A percentile compares a stretch with the other conserved stretches of the same genome.
These are phyloP conservation scores for Drosophila ogumai DNA, from an alignment of 1,140 invertebrate genomes.

Conservation along the genomic window DNA sequence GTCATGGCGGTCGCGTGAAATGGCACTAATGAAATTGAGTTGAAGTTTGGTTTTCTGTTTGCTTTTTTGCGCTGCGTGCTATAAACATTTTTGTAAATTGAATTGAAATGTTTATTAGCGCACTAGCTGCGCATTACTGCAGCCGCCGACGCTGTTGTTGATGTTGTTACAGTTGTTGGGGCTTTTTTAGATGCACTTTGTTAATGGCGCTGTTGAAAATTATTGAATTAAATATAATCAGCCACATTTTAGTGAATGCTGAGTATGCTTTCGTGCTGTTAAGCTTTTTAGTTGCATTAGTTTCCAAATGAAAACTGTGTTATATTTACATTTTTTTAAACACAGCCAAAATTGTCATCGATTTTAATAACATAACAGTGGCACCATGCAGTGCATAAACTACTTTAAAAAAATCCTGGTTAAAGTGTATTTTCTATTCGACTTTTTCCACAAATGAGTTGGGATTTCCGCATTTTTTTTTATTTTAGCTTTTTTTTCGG, in stretches of 20 bases:
- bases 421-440: slow-evolving; percentile 6
- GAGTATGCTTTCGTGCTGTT: background rate
- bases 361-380: background rate
- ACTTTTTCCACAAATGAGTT: background rate
- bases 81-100: slow-evolving; percentile 75
- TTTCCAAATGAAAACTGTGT: background rate
- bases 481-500: background rate
- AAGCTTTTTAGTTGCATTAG: background rate
- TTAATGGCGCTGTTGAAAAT: slow-evolving; percentile 66
- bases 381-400: background rate
- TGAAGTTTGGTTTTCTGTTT: slow-evolving; percentile 75
- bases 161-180: slow-evolving; percentile 45
- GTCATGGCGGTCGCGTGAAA: slow-evolving; percentile 38
- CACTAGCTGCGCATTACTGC: slow-evolving; percentile 44
- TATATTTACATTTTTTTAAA: background rate
- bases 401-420: background rate
- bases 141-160: slow-evolving; percentile 29
- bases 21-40: slow-evolving; percentile 77
- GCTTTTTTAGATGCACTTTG: slow-evolving; percentile 48
- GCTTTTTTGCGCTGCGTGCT: slow-evolving; percentile 23
- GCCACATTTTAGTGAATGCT: slow-evolving; percentile 21
- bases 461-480: background rate
- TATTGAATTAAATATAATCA: slow-evolving; percentile 64
- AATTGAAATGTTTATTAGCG: slow-evolving; percentile 81
- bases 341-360: too few relatives aligned